Percentiles rank a stretch among this genome's conserved stretches.
Conservation (phyloP, 2,113 vertebrate species). For the Vombatus ursinus region DNA sequence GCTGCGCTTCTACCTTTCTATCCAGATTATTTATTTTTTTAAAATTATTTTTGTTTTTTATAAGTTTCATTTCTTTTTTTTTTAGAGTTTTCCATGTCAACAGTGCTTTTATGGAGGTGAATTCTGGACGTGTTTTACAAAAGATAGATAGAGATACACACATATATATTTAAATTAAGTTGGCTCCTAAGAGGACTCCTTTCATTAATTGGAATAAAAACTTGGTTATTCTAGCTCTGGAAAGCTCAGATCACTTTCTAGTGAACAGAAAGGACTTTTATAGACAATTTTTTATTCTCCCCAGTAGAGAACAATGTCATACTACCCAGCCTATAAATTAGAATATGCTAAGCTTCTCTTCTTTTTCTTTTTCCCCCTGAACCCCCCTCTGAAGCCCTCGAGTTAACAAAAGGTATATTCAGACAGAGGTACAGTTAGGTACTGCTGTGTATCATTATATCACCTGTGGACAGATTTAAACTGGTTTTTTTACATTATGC, state of each 20-base stretch:
- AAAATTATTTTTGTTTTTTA: background rate
- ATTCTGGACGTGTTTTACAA: background rate
- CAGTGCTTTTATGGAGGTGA: background rate
- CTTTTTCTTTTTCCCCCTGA: background rate
- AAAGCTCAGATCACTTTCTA: conserved; percentile 8
- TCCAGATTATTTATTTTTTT: background rate
- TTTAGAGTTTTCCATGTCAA: background rate
- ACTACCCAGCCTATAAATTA: background rate
- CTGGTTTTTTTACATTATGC: conserved; percentile 6
- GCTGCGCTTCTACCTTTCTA: background rate
- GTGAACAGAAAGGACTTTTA: background rate
- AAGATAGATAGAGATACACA: background rate
- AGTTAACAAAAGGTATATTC: background rate
- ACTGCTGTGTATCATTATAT: background rate
- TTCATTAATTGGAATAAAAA: conserved; percentile 31
- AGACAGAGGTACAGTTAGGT: background rate
- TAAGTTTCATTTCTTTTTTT: background rate
- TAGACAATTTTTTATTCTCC: conserved; percentile 20
- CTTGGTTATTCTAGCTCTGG: background rate
- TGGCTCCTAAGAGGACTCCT: background rate
- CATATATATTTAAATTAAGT: background rate
- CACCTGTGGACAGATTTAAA: background rate
- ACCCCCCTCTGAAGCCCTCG: background rate
- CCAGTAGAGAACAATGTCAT: background rate
- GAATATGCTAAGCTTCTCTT: background rate